Percentiles rank a stretch among this genome's conserved stretches.
These are phyloP conservation scores for Macrotrachela quadricornifera DNA, from an alignment of 1,140 invertebrate species.

Conservation along the genomic window DNA sequence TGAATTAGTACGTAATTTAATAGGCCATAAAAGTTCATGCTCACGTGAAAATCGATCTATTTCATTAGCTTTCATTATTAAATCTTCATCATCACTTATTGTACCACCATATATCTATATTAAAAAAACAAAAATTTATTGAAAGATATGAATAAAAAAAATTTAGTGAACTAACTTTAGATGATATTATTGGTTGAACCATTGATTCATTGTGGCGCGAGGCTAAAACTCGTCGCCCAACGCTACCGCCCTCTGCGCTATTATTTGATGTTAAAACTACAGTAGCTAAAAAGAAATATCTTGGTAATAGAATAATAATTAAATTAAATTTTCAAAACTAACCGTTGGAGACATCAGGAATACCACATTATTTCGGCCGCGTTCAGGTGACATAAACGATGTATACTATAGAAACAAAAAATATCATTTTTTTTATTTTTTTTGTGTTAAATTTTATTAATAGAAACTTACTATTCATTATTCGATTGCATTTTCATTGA, in stretches of 20 bases:
- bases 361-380: conserved; percentile 92
- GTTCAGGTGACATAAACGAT: conserved; percentile 63
- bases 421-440: too few species aligned
- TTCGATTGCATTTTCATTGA: too few species aligned
- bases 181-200: neutral
- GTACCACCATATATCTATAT: too few species aligned
- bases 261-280: neutral
- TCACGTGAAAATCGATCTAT: conserved; percentile 11
- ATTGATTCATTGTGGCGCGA: neutral
- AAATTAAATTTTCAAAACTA: neutral
- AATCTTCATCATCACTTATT: conserved; percentile 41
- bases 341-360: conserved; percentile 72
- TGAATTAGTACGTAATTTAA: conserved; percentile 49
- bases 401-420: conserved; percentile 16
- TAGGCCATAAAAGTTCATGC: conserved; percentile 16
- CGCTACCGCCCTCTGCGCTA: conserved; percentile 53
- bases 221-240: conserved; percentile 35
- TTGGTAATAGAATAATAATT: neutral
- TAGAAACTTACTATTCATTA: too few species aligned
- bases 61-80: conserved; percentile 1
- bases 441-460: too few species aligned
- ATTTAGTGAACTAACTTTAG: too few species aligned
- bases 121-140: too few species aligned
- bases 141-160: too few species aligned
- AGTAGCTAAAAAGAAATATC: neutral